Percentiles rank a stretch among this genome's conserved stretches.
Conservation (phyloP, 2,797 vertebrate species). For the Okamejei kenojei region DNA sequence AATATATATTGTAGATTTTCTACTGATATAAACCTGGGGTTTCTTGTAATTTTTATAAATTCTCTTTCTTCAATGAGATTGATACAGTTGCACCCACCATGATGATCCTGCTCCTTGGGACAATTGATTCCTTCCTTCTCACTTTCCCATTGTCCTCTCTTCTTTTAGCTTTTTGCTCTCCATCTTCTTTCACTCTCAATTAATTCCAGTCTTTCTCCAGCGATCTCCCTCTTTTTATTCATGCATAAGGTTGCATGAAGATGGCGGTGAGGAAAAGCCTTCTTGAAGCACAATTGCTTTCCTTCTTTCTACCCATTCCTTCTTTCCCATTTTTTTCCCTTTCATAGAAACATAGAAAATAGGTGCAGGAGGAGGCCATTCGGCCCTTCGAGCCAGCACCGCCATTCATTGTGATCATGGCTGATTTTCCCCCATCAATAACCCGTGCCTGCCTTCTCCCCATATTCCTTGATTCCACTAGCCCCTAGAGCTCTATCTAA, state of each 20-base stretch:
- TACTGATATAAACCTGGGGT: conserved; percentile 29
- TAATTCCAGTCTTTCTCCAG: neutral
- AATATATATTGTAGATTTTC: conserved; percentile 29
- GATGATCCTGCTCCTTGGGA: neutral
- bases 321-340: neutral
- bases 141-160: neutral
- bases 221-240: neutral
- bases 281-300: neutral
- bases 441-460: no score
- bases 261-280: no score
- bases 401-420: no score
- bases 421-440: no score
- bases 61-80: neutral
- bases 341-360: no score
- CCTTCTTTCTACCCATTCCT: neutral
- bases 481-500: no score
- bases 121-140: neutral
- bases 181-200: neutral
- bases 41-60: conserved; percentile 24
- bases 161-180: neutral
- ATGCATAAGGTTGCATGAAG: no score
- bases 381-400: no score
- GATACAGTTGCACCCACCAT: neutral
- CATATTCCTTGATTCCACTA: no score
- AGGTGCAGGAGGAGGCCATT: no score